Conservation (phyloP, 2,888 invertebrate species). For the Drosophila picticornis region DNA sequence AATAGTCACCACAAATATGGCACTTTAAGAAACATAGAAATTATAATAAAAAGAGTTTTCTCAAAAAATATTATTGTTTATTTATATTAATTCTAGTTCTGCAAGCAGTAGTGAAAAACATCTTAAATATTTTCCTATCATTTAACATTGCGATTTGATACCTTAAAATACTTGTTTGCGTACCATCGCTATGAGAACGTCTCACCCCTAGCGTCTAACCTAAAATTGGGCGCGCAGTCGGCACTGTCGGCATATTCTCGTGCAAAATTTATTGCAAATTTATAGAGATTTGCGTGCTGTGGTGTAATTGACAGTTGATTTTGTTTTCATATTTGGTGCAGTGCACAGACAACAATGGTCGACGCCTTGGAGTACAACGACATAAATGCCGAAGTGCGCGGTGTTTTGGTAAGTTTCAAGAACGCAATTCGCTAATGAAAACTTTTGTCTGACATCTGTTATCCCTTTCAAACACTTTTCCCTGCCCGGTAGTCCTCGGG, state of each 20-base stretch:
- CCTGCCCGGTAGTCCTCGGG: conserved; percentile 92
- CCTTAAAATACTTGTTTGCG: conserved; percentile 25
- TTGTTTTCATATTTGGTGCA: conserved; percentile 25
- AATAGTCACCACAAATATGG: background rate
- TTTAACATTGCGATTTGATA: conserved; percentile 4
- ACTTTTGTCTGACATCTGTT: conserved; percentile 33
- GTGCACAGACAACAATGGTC: conserved; percentile 85
- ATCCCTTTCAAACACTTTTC: background rate
- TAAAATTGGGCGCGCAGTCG: conserved; percentile 72
- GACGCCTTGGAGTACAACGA: conserved; percentile 96
- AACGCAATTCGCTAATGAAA: conserved; percentile 18
- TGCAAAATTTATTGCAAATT: conserved; percentile 30
- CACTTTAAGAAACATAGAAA: background rate
- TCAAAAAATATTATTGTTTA: background rate
- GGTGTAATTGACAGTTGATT: conserved; percentile 40
- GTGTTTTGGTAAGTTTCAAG: conserved; percentile 90
- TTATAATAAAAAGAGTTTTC: background rate
- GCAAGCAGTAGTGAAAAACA: background rate
- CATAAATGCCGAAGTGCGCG: conserved; percentile 93
- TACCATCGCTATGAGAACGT: background rate
- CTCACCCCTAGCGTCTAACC: conserved; percentile 64
- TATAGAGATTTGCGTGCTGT: conserved; percentile 6
- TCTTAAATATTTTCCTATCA: background rate
- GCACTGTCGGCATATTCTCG: conserved; percentile 45
- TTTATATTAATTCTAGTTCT: background rate